Evolutionary conservation across 1,140 invertebrate species (phyloP), one percentile per base, ranked within the genome.

Genomic region (Monochamus saltuarius): DNA sequence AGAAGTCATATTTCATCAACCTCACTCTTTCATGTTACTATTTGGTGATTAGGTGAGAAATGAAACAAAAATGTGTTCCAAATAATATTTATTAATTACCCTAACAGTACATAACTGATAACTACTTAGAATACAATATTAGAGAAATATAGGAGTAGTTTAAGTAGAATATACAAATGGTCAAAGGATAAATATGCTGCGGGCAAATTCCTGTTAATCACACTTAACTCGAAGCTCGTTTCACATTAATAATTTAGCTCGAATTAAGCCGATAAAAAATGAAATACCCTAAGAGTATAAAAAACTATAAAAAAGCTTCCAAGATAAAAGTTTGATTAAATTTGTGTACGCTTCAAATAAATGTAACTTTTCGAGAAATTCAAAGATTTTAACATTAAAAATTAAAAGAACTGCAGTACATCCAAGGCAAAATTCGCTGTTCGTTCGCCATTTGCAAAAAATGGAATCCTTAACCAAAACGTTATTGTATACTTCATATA

Each of bases 1-100:
- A n/a, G n/a, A n/a, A n/a, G n/a, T n/a, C n/a, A n/a, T n/a, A n/a
- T n/a, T n/a, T n/a, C n/a, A n/a, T n/a, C n/a, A n/a, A n/a, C n/a
- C n/a, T n/a, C n/a, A n/a, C n/a, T n/a, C n/a, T n/a, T n/a, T n/a
- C n/a, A n/a, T n/a, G n/a, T n/a, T n/a, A n/a, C n/a, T n/a, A n/a
- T n/a, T n/a, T n/a, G n/a, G n/a, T n/a, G n/a, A n/a, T n/a, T n/a
- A n/a, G n/a, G n/a, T n/a, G n/a, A 13, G 11, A 46, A 58, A 40
- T 34, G 10, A 58, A 58, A 50, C 35, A 11, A 10, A 50, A 17
- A 40, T 40, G 19, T 14, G 35, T n/a, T 69, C 56, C 65, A 66
- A 69, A 69, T 69, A 69, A 69, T 68, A 55, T 66, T 67, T 69
- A 68, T 69, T 67, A 58, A 64, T 66, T 67, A 69, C 60, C 59